Conservation (phyloP, 2,888 invertebrate species). For the Acholoe squamosa region DNA sequence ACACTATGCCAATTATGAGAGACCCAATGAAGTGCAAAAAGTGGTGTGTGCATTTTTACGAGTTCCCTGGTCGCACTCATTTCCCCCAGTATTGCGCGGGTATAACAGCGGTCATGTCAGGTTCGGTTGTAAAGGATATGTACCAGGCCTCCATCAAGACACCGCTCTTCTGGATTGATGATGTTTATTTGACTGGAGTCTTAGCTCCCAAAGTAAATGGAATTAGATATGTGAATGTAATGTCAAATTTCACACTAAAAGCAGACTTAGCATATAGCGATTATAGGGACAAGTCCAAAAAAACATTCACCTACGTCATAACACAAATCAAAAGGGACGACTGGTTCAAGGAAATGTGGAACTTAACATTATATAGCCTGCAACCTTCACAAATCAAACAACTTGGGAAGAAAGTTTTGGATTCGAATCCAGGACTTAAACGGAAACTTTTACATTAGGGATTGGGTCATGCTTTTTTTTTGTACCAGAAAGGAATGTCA, state of each 20-base stretch:
- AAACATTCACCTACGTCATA: conserved; percentile 44
- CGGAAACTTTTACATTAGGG: background rate
- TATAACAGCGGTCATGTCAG: conserved; percentile 74
- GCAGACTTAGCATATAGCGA: conserved; percentile 19
- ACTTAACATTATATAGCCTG: conserved; percentile 14
- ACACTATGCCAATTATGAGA: conserved; percentile 71
- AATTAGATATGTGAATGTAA: conserved; percentile 83
- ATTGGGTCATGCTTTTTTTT: background rate
- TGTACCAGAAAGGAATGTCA: too few species aligned
- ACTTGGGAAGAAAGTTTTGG: background rate
- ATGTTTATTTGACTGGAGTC: conserved; percentile 79
- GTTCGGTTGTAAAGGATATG: conserved; percentile 72
- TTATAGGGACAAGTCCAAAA: conserved; percentile 59
- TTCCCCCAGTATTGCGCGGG: conserved; percentile 80
- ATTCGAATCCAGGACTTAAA: background rate
- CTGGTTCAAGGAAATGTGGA: conserved; percentile 49
- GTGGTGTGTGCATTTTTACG: conserved; percentile 70
- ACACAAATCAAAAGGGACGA: conserved; percentile 58
- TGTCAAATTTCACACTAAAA: conserved; percentile 95
- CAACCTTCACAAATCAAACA: background rate
- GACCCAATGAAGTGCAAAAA: conserved; percentile 70
- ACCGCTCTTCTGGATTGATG: conserved; percentile 78
- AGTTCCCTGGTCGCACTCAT: conserved; percentile 68
- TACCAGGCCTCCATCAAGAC: conserved; percentile 74
- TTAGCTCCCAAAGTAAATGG: conserved; percentile 72